phyloP scores from a whole-genome alignment of 2,797 vertebrate genomes.

The Discoglossus pictus region DNA sequence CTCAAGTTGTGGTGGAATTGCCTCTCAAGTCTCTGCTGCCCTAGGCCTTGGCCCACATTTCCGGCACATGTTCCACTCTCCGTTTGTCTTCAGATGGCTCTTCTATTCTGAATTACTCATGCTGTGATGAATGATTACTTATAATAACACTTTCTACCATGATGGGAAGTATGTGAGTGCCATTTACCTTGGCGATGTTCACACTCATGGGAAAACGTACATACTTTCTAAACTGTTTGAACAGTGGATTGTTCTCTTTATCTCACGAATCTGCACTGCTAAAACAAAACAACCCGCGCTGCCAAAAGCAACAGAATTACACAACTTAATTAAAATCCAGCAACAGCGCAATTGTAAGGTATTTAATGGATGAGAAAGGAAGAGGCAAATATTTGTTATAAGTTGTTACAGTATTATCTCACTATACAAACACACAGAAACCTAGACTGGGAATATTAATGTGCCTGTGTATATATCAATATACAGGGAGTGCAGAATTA shows the following conservation, averaged over 20 bases:
- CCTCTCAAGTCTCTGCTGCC: too few species aligned
- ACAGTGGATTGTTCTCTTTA: slow-evolving; percentile 23
- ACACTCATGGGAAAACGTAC: slow-evolving; percentile 35
- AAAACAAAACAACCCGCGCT: background rate
- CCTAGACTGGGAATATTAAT: background rate
- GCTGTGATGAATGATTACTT: too few species aligned
- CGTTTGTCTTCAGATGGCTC: too few species aligned
- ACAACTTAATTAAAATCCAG: slow-evolving; percentile 32
- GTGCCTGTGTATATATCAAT: too few species aligned
- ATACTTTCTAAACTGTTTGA: slow-evolving; percentile 16
- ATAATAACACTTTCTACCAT: too few species aligned
- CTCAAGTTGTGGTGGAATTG: too few species aligned
- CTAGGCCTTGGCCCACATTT: too few species aligned
- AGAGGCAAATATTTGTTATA: background rate
- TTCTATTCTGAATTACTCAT: too few species aligned
- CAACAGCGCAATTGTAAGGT: slow-evolving; percentile 1
- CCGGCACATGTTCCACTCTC: too few species aligned
- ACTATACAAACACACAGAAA: background rate
- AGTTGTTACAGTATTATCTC: background rate
- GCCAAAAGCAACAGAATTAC: slow-evolving; percentile 31
- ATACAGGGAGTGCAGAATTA: too few species aligned
- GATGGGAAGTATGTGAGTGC: too few species aligned
- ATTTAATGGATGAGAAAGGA: background rate
- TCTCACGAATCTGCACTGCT: background rate
- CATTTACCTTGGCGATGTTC: background rate